Base-by-base conservation (phyloP, 2,113 vertebrate genomes). In the Octodon degus region DNA sequence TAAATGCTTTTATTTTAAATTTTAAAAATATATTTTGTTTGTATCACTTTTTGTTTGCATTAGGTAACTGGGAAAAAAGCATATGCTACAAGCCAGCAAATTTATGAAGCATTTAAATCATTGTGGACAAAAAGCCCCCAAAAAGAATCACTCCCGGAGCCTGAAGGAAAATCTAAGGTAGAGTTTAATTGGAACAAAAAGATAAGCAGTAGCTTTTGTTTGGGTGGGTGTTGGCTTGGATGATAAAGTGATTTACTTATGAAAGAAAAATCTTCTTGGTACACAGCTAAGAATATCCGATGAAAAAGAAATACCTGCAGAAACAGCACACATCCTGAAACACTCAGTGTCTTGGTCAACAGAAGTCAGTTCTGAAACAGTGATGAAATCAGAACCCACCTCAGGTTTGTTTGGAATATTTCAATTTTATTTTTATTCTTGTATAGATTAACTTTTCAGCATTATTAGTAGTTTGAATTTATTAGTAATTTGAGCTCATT, bases 21-120 rank as follows among this genome's bases (percentile, higher is more conserved):
- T 94, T 90, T 27, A 67, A 65, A 95, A 74, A 92, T 72, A n/a
- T 32, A 24, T 63, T 25, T 77, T 91, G 87, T 92, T 95, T 96
- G 16, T 79, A 37, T 97, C n/a, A n/a, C n/a, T 91, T 91, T 92
- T 96, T 96, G 20, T 94, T 97, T 96, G 88, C 94, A 93, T 68
- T 7, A 99, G 98, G 94, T 99, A 65, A 97, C 98, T 30, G 98
- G 98, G 65, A 97, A 97, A 34, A 99, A 98, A 92, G 47, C 98
- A 40, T 98, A 98, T 86, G 94, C 98, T 96, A 98, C 95, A 0
- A 98, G 99, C 68, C 98, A 98, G 91, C 98, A 98, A 97, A 98
- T 97, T 96, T 98, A 97, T 24, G 97, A 98, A 84, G 89, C 98
- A 6, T 89, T 98, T 67, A 98, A 98, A 19, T 99, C 98, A 0